Evolutionary conservation across 2,888 invertebrate genomes (phyloP), one percentile per base, ranked within the genome.

Genomic region (Eustalomyia histrio): DNA sequence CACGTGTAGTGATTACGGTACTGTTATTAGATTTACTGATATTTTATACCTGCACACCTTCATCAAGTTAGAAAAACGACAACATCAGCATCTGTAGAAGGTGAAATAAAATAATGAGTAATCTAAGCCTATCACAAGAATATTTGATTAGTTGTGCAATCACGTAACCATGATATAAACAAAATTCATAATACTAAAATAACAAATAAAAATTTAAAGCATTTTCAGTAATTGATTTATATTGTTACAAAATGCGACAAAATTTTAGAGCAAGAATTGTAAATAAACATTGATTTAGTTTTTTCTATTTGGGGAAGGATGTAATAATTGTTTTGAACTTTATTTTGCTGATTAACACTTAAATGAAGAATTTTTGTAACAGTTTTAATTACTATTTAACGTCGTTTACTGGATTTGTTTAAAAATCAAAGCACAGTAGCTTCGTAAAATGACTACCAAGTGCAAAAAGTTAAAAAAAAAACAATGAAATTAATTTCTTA

Each of bases 1-100:
- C 81, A 74, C 65, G 50, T 57, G 57, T 50, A 65, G 58, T 76
- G 68, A 80, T 76, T 80, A 68, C 58, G 72, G 76, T 72, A 50
- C 43, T 61, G 29, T 67, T 43, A 14, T 47, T 53, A 52, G 35
- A 17, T 52, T 63, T 39, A 68, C 47, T 33, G 29, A 68, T 24
- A 43, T 69, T 60, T 43, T 53, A n/a, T 47, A 17, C 33, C 52
- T 33, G 6, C 58, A 50, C 57, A 76, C 58, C 75, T 65, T 67
- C 17, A 43, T 75, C 71, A 39, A 67, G 24, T 24, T 61, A 12
- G 0, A 12, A 65, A 12, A 50, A 12, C 35, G n/a, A 47, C 53
- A 18, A 10, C 33, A 14, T 6, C 18, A 18, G 18, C 53, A 57
- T 14, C 33, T 63, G 47, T 61, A 39, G 18, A 14, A 52, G 14